Percentiles rank a stretch among this genome's conserved stretches.
Conservation (phyloP, 2,888 invertebrate genomes). For the Cordilura impudica region DNA sequence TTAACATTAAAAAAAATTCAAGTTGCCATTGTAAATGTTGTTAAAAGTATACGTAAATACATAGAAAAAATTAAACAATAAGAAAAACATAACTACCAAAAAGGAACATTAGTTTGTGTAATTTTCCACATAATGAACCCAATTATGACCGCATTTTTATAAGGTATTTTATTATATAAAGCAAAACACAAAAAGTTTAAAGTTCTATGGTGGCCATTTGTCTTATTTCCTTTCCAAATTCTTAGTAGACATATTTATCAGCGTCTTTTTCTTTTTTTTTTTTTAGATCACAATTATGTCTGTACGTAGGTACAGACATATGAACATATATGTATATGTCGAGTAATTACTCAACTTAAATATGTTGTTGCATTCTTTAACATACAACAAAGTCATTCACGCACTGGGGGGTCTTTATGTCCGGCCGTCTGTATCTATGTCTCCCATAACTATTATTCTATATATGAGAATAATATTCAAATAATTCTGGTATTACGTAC, state of each 20-base stretch:
- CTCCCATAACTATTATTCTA: constrained; percentile 31
- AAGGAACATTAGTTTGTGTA: background rate
- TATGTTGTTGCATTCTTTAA: constrained; percentile 49
- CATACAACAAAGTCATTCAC: constrained; percentile 52
- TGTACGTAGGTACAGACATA: background rate
- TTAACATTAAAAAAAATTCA: too few species aligned
- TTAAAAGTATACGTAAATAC: too few species aligned
- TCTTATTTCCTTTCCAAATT: constrained; percentile 45
- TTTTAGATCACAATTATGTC: background rate
- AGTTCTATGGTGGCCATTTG: constrained; percentile 8
- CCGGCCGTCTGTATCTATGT: constrained; percentile 20
- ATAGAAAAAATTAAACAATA: too few species aligned
- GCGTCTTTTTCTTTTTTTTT: background rate
- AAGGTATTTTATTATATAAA: constrained; percentile 20
- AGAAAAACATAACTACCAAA: too few species aligned
- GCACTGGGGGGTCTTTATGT: constrained; percentile 53
- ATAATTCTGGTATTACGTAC: constrained; percentile 34
- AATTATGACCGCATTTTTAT: constrained; percentile 11
- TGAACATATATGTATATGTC: constrained; percentile 8
- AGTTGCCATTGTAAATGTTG: too few species aligned
- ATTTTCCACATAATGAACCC: background rate
- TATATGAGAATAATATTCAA: constrained; percentile 52
- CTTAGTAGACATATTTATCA: constrained; percentile 36
- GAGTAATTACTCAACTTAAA: constrained; percentile 57
- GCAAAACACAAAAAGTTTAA: constrained; percentile 16